Percentiles rank a stretch among this genome's conserved stretches.
These are phyloP conservation scores for Lottia scabra DNA, from an alignment of 2,888 invertebrate species.

Conservation along the genomic window DNA sequence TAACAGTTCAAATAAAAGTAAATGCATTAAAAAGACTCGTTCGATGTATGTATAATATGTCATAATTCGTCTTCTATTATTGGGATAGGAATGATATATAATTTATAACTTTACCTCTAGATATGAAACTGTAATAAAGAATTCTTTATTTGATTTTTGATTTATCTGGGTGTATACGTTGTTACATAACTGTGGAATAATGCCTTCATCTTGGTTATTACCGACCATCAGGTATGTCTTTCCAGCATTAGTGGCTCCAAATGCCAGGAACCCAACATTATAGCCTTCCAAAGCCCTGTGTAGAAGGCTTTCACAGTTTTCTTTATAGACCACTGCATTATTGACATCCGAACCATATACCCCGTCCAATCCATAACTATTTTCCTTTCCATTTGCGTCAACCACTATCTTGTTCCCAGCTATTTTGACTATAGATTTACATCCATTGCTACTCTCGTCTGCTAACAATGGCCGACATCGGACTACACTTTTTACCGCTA, in stretches of 20 bases:
- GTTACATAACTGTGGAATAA: conserved; percentile 52
- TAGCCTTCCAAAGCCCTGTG: conserved; percentile 61
- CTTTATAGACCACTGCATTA: conserved; percentile 55
- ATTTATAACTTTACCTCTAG: conserved; percentile 49
- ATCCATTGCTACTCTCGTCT: conserved; percentile 51
- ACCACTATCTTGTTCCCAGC: conserved; percentile 54
- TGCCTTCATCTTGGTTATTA: conserved; percentile 58
- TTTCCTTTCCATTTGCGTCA: conserved; percentile 57
- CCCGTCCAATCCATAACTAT: conserved; percentile 56
- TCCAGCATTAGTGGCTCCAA: conserved; percentile 61
- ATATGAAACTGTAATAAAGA: conserved; percentile 59
- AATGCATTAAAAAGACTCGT: too few species aligned
- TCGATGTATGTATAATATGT: too few species aligned
- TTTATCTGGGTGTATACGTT: conserved; percentile 52
- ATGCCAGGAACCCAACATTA: conserved; percentile 59
- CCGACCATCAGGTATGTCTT: conserved; percentile 62
- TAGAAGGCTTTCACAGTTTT: conserved; percentile 52
- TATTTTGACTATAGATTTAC: conserved; percentile 44
- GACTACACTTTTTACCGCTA: conserved; percentile 50
- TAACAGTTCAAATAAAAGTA: too few species aligned
- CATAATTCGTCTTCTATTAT: too few species aligned
- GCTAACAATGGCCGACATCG: conserved; percentile 52
- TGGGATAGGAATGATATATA: too few species aligned
- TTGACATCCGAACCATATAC: conserved; percentile 51
- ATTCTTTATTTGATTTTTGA: conserved; percentile 53